Evolutionary conservation across 2,888 invertebrate genomes (phyloP).

Genomic region (Noctua janthina): DNA sequence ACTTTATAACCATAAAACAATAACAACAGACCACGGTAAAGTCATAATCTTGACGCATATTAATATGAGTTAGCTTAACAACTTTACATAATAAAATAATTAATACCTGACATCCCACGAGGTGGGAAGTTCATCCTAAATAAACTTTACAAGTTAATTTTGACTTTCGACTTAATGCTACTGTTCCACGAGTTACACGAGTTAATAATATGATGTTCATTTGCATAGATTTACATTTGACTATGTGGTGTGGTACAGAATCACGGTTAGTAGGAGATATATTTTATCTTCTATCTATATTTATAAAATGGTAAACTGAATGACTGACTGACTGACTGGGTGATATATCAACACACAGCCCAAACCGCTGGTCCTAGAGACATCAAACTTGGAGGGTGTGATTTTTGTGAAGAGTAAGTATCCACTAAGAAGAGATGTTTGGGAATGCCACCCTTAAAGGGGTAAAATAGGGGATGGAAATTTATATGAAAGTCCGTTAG

Average conservation of each 20-base stretch:
- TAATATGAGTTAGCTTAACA: not conserved
- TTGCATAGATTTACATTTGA: constrained; percentile 49
- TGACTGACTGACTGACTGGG: too few species aligned
- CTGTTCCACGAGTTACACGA: constrained; percentile 15
- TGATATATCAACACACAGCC: too few species aligned
- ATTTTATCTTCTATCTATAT: not conserved
- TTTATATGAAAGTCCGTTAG: too few species aligned
- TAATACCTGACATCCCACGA: not conserved
- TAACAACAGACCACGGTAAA: not conserved
- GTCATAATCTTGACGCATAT: not conserved
- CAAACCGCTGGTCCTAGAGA: too few species aligned
- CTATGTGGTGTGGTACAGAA: not conserved
- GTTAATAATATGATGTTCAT: constrained; percentile 18
- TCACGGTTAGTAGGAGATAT: not conserved
- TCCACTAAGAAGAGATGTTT: too few species aligned
- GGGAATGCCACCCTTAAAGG: too few species aligned
- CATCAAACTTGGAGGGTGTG: too few species aligned
- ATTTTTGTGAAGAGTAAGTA: too few species aligned
- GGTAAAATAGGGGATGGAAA: too few species aligned
- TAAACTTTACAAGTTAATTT: constrained; percentile 31
- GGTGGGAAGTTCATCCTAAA: constrained; percentile 8
- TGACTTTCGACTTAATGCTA: constrained; percentile 30
- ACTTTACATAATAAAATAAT: constrained; percentile 20
- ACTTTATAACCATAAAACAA: not conserved
- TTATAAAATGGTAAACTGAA: too few species aligned